Conservation (phyloP, 2,888 invertebrate genomes). For the Serrognathus titanus region DNA sequence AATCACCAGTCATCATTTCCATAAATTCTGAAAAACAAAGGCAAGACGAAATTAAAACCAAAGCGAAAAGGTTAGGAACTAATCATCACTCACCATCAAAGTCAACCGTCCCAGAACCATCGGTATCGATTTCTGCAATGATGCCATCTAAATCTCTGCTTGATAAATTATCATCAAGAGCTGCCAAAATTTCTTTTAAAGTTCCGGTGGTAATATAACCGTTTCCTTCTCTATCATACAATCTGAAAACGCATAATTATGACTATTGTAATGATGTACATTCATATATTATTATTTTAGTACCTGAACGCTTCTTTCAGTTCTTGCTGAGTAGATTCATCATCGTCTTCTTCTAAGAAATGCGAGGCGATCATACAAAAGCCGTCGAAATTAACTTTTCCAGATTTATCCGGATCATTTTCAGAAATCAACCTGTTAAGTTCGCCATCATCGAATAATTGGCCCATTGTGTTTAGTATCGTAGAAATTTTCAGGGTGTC, state of each 20-base stretch:
- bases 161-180: slow-evolving; percentile 89
- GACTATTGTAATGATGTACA: neutral
- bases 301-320: slow-evolving; percentile 93
- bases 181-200: slow-evolving; percentile 88
- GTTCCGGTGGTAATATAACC: slow-evolving; percentile 90
- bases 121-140: slow-evolving; percentile 96
- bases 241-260: slow-evolving; percentile 46
- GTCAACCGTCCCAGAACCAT: slow-evolving; percentile 97
- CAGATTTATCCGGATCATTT: slow-evolving; percentile 86
- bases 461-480: slow-evolving; percentile 92
- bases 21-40: slow-evolving; percentile 72
- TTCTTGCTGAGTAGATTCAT: slow-evolving; percentile 95
- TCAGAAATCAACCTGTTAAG: slow-evolving; percentile 84
- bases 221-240: slow-evolving; percentile 95
- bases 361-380: slow-evolving; percentile 90
- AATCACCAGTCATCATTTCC: slow-evolving; percentile 94
- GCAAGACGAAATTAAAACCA: neutral
- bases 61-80: neutral
- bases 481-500: slow-evolving; percentile 88
- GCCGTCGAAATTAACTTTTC: slow-evolving; percentile 91
- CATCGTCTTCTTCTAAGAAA: slow-evolving; percentile 94
- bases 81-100: slow-evolving; percentile 76
- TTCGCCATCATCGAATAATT: slow-evolving; percentile 88
- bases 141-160: slow-evolving; percentile 93
- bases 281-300: neutral